These are phyloP conservation scores for Phalacrocorax carbo DNA, from an alignment of 2,113 vertebrate species.

Conservation along the genomic window DNA sequence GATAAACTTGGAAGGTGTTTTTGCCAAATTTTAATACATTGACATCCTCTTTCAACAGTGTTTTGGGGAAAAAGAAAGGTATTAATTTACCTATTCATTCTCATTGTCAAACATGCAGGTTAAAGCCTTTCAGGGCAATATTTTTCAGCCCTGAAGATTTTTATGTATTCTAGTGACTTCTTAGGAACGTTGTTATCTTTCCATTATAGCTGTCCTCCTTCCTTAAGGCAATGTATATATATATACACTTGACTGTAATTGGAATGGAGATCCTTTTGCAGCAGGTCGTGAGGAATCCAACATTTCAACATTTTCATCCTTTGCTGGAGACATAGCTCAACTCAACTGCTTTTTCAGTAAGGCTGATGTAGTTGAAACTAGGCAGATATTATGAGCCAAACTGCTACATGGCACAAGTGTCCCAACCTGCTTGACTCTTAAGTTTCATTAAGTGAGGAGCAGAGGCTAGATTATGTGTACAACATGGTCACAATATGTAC, in stretches of 20 bases:
- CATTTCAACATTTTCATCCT: neutral
- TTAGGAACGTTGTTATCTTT: neutral
- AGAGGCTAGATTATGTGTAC: neutral
- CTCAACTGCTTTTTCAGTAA: neutral
- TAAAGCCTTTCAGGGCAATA: neutral
- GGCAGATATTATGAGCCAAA: neutral
- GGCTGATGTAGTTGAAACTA: neutral
- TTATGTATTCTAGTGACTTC: slow-evolving; percentile 4
- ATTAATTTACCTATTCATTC: slow-evolving; percentile 3
- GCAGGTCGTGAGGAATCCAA: neutral
- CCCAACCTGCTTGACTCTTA: neutral
- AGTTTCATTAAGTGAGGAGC: neutral
- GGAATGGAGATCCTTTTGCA: neutral
- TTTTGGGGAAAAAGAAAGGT: neutral
- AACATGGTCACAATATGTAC: neutral
- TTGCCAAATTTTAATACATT: neutral
- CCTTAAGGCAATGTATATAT: neutral
- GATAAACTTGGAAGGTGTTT: slow-evolving; percentile 11
- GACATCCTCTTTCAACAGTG: slow-evolving; percentile 14
- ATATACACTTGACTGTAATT: neutral
- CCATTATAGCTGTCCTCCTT: neutral
- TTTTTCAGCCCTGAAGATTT: neutral
- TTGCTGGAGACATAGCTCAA: neutral
- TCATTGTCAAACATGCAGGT: slow-evolving; percentile 27
- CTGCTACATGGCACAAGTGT: neutral